Evolutionary conservation across 1,140 invertebrate species (phyloP), one percentile per base, ranked within the genome.

Genomic region (Camponotus vicinus): DNA sequence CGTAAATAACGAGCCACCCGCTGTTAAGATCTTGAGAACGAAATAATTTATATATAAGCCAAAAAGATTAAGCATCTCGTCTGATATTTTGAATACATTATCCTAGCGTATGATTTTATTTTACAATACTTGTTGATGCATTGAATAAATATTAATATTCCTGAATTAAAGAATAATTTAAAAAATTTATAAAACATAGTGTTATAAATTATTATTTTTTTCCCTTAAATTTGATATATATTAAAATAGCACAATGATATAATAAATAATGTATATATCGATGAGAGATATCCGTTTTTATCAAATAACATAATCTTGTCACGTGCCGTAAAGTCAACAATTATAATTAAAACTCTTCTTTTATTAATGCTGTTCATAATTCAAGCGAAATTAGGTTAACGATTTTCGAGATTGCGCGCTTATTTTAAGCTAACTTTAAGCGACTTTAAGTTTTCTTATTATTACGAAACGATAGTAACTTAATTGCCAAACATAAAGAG

Each of bases 311-410:
- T 0, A n/a, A 55, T 69, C 21, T 79, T 69, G 52, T 55, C 32
- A 55, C n/a, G 18, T 32, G 49, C 7, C 13, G 37, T 34, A 64
- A 40, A 42, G 37, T 70, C 21, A 27, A 37, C 11, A 13, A 52
- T 55, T 27, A 27, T 37, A 69, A 55, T 4, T 78, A 40, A 15
- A 49, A 40, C 9, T 40, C 34, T 27, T 27, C 3, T 49, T 63
- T 27, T 34, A 8, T 45, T 15, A 40, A 42, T n/a, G 21, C 2
- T 15, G 13, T 55, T 8, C 37, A 80, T 70, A 80, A 80, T 32
- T 34, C 64, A 40, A 6, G 34, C 8, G 34, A 55, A 80, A 80
- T 80, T 80, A 42, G 64, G 77, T 80, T 64, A 70, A 70, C n/a
- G 64, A 52, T 21, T 34, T 59, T 70, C 4, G 21, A 70, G 52